These are phyloP conservation scores for Dermochelys coriacea DNA, from an alignment of 2,797 vertebrate genomes.

Conservation along the genomic window DNA sequence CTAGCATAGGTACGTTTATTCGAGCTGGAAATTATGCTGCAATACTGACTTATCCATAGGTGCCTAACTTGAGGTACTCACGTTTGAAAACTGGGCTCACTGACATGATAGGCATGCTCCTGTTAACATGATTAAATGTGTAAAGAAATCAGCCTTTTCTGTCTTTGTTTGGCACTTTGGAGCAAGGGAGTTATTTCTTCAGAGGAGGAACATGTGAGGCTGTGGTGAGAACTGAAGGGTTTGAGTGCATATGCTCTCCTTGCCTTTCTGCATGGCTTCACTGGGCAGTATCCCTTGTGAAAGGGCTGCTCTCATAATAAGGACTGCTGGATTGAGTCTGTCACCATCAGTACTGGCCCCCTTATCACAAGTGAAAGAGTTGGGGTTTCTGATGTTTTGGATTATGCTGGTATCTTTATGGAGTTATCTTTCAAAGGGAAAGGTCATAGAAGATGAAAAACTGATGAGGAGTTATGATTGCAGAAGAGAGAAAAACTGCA, in stretches of 20 bases:
- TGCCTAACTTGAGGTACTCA: not conserved
- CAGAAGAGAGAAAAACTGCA: constrained; percentile 69
- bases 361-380: not conserved
- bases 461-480: constrained; percentile 70
- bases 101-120: not conserved
- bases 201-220: not conserved
- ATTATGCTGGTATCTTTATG: constrained; percentile 34
- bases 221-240: not conserved
- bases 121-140: not conserved
- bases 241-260: too few relatives aligned
- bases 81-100: not conserved
- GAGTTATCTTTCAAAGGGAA: constrained; percentile 63
- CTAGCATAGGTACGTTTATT: not conserved
- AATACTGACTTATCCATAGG: not conserved
- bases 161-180: not conserved
- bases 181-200: not conserved
- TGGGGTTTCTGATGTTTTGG: not conserved
- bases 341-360: not conserved
- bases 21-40: not conserved
- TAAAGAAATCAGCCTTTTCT: not conserved
- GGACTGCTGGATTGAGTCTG: not conserved
- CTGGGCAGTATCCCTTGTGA: not conserved
- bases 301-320: not conserved
- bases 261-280: not conserved
- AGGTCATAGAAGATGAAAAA: constrained; percentile 69